These are phyloP conservation scores for Eidolon helvum DNA, from an alignment of 2,113 vertebrate species.

Conservation along the genomic window DNA sequence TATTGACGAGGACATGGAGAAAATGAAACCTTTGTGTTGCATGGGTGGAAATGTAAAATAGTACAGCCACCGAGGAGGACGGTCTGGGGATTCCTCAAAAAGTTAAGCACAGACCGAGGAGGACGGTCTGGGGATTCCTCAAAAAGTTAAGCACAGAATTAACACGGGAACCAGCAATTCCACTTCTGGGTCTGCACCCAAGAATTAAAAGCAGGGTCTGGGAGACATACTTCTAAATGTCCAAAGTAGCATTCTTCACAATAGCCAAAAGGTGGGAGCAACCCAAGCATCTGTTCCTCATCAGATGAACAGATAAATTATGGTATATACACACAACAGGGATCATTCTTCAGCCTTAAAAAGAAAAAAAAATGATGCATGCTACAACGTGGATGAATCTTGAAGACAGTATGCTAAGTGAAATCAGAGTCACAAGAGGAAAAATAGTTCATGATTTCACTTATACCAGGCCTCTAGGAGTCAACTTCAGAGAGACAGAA, in stretches of 20 bases:
- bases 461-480: fast-evolving
- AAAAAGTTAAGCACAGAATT: not conserved
- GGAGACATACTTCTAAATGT: fast-evolving
- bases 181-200: no score
- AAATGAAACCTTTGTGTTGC: not conserved
- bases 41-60: fast-evolving
- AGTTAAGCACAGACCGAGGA: not conserved
- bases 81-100: no score
- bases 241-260: not conserved
- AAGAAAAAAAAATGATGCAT: not conserved
- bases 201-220: not conserved
- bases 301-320: not conserved
- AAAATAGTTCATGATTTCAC: not conserved
- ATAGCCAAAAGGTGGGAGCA: not conserved
- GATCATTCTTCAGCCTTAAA: not conserved
- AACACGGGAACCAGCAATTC: not conserved
- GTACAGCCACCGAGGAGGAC: no score
- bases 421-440: not conserved
- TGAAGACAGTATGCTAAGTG: not conserved
- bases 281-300: no score
- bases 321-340: no score
- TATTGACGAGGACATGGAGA: fast-evolving
- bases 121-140: no score
- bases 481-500: not conserved
- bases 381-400: fast-evolving